A percentile compares a stretch with the other conserved stretches of the same genome.
These are phyloP conservation scores for Acanthochromis polyacanthus DNA, from an alignment of 2,113 vertebrate genomes.

Conservation along the genomic window DNA sequence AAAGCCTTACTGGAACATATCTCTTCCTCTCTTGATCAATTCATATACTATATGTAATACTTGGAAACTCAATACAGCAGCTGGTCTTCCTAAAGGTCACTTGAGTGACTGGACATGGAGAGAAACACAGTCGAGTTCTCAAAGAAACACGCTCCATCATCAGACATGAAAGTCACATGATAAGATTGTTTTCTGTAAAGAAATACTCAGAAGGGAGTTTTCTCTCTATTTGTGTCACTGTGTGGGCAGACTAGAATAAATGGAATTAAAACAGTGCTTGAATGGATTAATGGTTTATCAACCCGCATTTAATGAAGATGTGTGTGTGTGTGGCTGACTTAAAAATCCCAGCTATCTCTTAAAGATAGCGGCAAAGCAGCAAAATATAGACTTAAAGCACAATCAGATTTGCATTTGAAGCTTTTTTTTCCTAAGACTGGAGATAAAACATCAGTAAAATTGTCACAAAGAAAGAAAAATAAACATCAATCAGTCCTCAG, in stretches of 20 bases:
- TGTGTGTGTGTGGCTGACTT: conserved; percentile 73
- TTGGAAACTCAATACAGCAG: conserved; percentile 70
- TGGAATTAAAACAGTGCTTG: conserved; percentile 70
- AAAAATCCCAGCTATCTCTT: conserved; percentile 74
- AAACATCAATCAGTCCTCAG: conserved; percentile 52
- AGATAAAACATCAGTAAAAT: conserved; percentile 50
- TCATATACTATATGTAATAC: conserved; percentile 67
- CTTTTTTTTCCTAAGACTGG: conserved; percentile 40
- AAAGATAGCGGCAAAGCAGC: conserved; percentile 66
- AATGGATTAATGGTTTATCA: conserved; percentile 82
- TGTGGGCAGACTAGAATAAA: conserved; percentile 72
- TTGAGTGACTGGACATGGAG: conserved; percentile 55
- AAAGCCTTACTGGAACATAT: conserved; percentile 76
- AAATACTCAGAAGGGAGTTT: conserved; percentile 58
- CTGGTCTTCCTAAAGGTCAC: conserved; percentile 68
- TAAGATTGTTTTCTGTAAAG: conserved; percentile 56
- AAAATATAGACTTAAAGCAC: conserved; percentile 65
- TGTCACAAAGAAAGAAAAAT: conserved; percentile 54
- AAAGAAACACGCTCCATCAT: conserved; percentile 43
- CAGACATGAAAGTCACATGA: conserved; percentile 38
- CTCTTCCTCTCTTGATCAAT: conserved; percentile 78
- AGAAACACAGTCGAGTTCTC: conserved; percentile 37
- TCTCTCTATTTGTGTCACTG: conserved; percentile 60
- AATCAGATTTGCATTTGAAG: conserved; percentile 71
- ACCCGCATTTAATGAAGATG: conserved; percentile 79